A percentile compares a stretch with the other conserved stretches of the same genome.
phyloP scores from a whole-genome alignment of 2,113 vertebrate genomes.

The Ahaetulla prasina region DNA sequence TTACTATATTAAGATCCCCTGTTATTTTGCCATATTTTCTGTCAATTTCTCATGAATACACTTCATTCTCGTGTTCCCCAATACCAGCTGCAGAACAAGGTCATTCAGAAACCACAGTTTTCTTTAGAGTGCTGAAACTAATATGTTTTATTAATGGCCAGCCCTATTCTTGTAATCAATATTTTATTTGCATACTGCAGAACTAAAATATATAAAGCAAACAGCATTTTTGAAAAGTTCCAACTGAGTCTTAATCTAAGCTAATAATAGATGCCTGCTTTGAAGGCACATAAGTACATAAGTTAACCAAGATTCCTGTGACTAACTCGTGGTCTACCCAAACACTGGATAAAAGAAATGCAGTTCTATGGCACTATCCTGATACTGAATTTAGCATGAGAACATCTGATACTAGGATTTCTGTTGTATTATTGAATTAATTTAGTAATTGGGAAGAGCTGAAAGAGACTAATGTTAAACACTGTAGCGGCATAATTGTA shows the following conservation, averaged over 20 bases:
- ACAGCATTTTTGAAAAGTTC: background rate
- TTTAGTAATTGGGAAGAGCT: background rate
- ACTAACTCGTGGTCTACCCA: background rate
- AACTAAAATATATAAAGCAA: background rate
- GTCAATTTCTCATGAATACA: conserved; percentile 32
- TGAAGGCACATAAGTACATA: background rate
- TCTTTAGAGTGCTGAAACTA: conserved; percentile 18
- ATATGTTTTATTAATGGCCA: background rate
- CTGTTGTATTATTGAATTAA: background rate
- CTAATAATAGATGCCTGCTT: background rate
- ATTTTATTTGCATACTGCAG: conserved; percentile 3
- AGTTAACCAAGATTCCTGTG: background rate
- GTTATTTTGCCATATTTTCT: conserved; percentile 6
- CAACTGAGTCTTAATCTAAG: background rate
- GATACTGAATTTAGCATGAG: background rate
- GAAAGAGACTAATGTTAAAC: background rate
- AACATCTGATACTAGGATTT: background rate
- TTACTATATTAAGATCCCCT: background rate
- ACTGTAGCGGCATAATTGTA: background rate
- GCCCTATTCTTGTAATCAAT: background rate
- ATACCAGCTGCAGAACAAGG: background rate
- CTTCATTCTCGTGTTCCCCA: background rate
- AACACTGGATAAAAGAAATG: background rate
- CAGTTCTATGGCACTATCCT: background rate
- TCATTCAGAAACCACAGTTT: conserved; percentile 28